Evolutionary conservation across 2,888 invertebrate species (phyloP).

Genomic region (Subacronicta megacephala): DNA sequence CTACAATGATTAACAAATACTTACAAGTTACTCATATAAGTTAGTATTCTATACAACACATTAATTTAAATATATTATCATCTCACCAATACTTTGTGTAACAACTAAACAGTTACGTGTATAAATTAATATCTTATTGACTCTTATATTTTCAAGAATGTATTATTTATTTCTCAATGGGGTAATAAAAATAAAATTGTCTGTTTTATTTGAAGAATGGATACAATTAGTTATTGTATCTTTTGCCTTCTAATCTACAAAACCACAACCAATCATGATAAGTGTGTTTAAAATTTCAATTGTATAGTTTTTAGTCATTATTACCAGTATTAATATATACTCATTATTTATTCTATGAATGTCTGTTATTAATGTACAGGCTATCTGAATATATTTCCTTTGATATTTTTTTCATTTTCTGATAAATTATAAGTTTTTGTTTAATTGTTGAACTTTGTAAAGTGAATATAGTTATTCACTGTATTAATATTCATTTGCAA

Average conservation of each 20-base stretch:
- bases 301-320: slow-evolving; percentile 2
- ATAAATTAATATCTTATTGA: too few relatives aligned
- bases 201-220: background rate
- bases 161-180: too few relatives aligned
- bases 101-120: background rate
- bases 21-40: too few relatives aligned
- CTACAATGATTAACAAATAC: too few relatives aligned
- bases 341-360: slow-evolving; percentile 38
- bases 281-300: slow-evolving; percentile 3
- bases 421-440: too few relatives aligned
- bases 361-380: too few relatives aligned
- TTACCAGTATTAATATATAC: slow-evolving; percentile 1
- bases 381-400: slow-evolving; percentile 36
- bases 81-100: slow-evolving; percentile 18
- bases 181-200: too few relatives aligned
- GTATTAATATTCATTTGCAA: too few relatives aligned
- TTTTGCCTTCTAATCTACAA: slow-evolving; percentile 9
- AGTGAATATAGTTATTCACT: background rate
- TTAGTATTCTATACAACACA: background rate
- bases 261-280: slow-evolving; percentile 7
- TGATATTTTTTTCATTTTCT: slow-evolving; percentile 42
- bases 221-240: background rate
- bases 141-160: too few relatives aligned
- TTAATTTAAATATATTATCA: slow-evolving; percentile 32
- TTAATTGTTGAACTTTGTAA: background rate